Evolutionary conservation across 2,113 vertebrate genomes (phyloP).

Genomic region (Stercorarius parasiticus): DNA sequence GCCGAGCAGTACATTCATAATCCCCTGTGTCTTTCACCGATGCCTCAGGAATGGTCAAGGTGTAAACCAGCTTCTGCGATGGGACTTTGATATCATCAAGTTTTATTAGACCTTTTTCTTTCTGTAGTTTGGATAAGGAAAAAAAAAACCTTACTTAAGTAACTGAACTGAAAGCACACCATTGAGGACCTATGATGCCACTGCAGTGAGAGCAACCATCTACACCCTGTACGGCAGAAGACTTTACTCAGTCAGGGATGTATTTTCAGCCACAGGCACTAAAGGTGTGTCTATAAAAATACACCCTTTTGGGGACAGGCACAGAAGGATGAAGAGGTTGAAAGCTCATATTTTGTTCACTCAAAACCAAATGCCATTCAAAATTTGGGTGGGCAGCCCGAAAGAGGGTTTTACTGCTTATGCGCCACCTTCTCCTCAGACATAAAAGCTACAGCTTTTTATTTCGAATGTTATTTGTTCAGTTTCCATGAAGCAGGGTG

Average conservation of each 20-base stretch:
- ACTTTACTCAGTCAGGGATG: neutral
- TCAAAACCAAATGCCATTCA: neutral
- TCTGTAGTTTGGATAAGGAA: conserved; percentile 60
- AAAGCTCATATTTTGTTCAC: neutral
- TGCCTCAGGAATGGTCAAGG: conserved; percentile 85
- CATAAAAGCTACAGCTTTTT: neutral
- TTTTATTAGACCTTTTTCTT: conserved; percentile 72
- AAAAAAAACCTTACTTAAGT: neutral
- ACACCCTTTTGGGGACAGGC: neutral
- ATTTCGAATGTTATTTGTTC: neutral
- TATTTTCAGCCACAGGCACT: neutral
- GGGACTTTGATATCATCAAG: conserved; percentile 79
- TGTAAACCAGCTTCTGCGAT: conserved; percentile 81
- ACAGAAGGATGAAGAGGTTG: neutral
- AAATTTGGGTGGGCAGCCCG: neutral
- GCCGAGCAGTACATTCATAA: conserved; percentile 89
- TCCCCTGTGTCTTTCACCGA: conserved; percentile 90
- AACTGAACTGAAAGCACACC: neutral
- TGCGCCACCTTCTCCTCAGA: neutral
- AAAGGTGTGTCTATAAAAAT: neutral
- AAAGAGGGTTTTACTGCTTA: neutral
- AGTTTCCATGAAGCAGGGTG: neutral
- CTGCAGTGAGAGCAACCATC: neutral
- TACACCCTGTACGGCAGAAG: neutral
- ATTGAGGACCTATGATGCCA: neutral